Evolutionary conservation across 2,797 vertebrate genomes (phyloP), one percentile per base, ranked within the genome.

Genomic region (Tragelaphus oryx): DNA sequence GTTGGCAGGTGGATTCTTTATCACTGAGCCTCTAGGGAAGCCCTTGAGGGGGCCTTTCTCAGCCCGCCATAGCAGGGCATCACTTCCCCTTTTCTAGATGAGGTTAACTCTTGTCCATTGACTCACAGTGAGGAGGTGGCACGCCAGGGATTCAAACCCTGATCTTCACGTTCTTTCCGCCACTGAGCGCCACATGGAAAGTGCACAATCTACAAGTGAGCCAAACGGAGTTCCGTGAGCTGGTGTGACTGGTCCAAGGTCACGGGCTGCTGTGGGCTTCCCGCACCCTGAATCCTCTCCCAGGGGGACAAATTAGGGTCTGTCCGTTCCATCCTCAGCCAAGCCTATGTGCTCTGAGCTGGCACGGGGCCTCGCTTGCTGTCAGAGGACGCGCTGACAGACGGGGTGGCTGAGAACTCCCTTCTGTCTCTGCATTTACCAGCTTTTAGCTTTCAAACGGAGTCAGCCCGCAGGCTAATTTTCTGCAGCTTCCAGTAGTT

Each of bases 381-480:
- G 4, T 50, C 79, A 28, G 62, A 71, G 65, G 65, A 20, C 30
- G 2, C 0, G 3, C 4, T 2, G 52, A 62, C 82, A 82, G 89
- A 82, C 78, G 79, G 28, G 60, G 24, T 1, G 28, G 57, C 59
- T 0, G 24, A 86, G 76, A 24, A 46, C 44, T 4, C 12, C 37
- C 33, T 91, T 48, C 86, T 46, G 81, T 62, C 28, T 46, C 94
- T 13, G 0, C 22, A 1, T 87, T 74, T n/a, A 1, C 37, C 44
- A 24, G 89, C 60, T 52, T 94, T 71, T n/a, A 80, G 75, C 93
- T 98, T 88, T 92, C 93, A 5, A 91, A 71, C 52, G 0, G 0
- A 92, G 20, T 85, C 81, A 75, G 95, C 92, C 4, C 1, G 88
- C 80, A 92, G 97, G 95, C 81, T 92, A 86, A 87, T 96, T 96